Evolutionary conservation across 2,113 vertebrate genomes (phyloP).

Genomic region (Eclectus roratus): DNA sequence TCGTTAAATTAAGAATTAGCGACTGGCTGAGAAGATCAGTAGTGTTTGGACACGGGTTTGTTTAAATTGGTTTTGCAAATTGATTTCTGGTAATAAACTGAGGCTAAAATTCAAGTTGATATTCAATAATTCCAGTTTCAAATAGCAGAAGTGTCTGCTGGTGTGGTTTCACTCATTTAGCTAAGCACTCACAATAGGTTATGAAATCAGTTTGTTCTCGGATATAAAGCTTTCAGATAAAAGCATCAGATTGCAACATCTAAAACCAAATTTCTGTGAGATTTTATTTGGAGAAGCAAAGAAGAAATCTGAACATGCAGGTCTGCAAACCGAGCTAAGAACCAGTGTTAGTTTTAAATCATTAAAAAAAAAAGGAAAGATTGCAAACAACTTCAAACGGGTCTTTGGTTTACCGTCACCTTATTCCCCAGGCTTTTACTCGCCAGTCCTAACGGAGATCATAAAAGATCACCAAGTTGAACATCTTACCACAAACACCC

Average conservation of each 20-base stretch:
- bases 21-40: neutral
- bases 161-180: neutral
- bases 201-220: neutral
- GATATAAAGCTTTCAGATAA: neutral
- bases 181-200: neutral
- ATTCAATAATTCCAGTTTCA: neutral
- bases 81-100: neutral
- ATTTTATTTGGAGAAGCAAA: neutral
- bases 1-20: neutral
- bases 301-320: neutral
- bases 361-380: neutral
- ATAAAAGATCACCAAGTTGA: neutral
- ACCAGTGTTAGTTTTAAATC: neutral
- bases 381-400: neutral
- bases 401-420: neutral
- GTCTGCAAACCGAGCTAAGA: neutral
- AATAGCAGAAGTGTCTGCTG: neutral
- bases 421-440: neutral
- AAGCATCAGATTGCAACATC: neutral
- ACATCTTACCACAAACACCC: neutral
- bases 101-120: neutral
- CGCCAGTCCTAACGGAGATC: neutral
- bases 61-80: neutral
- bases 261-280: neutral
- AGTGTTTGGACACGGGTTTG: neutral